These are phyloP conservation scores for Styela plicata DNA, from an alignment of 23 tunicate genomes.

Conservation along the genomic window DNA sequence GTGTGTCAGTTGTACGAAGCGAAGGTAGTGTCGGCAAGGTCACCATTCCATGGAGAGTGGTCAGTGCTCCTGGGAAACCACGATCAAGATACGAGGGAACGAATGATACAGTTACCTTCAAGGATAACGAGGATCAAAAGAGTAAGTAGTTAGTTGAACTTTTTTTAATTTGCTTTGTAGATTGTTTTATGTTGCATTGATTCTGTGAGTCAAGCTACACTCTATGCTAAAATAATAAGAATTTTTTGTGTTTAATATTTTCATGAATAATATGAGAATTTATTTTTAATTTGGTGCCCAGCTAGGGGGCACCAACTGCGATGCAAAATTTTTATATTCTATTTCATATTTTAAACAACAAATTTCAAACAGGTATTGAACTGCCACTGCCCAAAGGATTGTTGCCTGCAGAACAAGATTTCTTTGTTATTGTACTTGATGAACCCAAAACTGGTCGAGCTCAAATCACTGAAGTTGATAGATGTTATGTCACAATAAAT, in stretches of 20 bases:
- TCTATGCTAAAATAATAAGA: too few relatives aligned
- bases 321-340: too few relatives aligned
- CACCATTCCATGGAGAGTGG: conserved; percentile 62
- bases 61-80: conserved; percentile 72
- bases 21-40: conserved; percentile 55
- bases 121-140: conserved; percentile 63
- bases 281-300: too few relatives aligned
- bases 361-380: not conserved
- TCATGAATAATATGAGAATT: too few relatives aligned
- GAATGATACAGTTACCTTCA: conserved; percentile 56
- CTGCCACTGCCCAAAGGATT: conserved; percentile 29
- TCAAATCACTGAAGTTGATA: conserved; percentile 55
- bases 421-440: conserved; percentile 63
- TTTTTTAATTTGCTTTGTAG: too few relatives aligned
- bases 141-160: too few relatives aligned
- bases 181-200: too few relatives aligned
- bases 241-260: too few relatives aligned
- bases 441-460: conserved; percentile 84
- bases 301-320: too few relatives aligned
- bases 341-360: not conserved
- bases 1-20: conserved; percentile 64
- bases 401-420: conserved; percentile 35
- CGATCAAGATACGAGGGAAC: conserved; percentile 71
- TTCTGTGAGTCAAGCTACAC: too few relatives aligned
- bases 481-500: conserved; percentile 47